Conservation (phyloP, 2,888 invertebrate genomes). For the Isoperla grammatica region DNA sequence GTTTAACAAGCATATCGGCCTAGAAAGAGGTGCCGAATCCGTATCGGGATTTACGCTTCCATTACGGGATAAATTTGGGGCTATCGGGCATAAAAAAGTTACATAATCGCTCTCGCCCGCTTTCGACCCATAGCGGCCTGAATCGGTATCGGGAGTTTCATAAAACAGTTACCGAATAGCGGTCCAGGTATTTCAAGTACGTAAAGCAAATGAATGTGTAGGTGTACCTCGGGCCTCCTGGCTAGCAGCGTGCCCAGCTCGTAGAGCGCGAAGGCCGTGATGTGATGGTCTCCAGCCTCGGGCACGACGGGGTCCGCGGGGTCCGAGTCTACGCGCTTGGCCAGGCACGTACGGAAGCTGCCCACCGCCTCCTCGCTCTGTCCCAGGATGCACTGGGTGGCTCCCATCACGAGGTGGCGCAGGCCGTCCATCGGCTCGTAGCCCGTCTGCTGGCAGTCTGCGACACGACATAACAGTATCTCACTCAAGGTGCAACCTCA, state of each 20-base stretch:
- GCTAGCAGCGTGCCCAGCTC: slow-evolving; percentile 53
- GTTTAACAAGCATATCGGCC: no score
- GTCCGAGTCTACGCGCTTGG: slow-evolving; percentile 34
- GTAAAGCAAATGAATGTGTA: no score
- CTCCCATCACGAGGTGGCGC: slow-evolving; percentile 49
- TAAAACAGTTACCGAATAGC: no score
- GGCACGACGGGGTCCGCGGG: slow-evolving; percentile 22
- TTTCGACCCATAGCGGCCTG: no score
- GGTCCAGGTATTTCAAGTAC: no score
- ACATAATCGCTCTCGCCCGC: no score
- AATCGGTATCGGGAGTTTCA: no score
- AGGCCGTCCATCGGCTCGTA: slow-evolving; percentile 54
- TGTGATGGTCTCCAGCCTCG: slow-evolving; percentile 43
- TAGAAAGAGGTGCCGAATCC: no score
- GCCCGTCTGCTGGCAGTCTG: slow-evolving; percentile 25
- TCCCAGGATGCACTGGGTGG: slow-evolving; percentile 45
- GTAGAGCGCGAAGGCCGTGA: slow-evolving; percentile 59
- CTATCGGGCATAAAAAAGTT: no score
- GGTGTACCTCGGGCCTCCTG: not conserved
- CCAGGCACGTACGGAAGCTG: slow-evolving; percentile 43
- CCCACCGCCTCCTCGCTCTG: slow-evolving; percentile 41
- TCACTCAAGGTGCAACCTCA: not conserved
- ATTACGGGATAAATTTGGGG: no score
- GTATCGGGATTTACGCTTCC: no score
- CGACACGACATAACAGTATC: not conserved